Evolutionary conservation across 2,888 invertebrate genomes (phyloP).

Genomic region (Cephus nigrinus): DNA sequence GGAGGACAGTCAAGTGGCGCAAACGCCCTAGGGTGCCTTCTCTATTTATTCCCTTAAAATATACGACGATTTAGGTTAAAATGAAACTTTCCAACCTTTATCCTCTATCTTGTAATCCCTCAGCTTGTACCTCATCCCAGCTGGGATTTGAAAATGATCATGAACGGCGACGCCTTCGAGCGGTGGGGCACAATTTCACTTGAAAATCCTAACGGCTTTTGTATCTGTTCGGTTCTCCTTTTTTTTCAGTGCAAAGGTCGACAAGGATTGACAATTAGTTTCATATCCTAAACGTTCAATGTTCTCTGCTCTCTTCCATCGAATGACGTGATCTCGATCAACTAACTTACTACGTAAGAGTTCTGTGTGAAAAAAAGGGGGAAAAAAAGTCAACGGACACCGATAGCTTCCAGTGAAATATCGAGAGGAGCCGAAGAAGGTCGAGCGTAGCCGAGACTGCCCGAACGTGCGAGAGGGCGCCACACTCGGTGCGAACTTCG

Average conservation of each 20-base stretch:
- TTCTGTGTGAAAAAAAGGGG: not conserved
- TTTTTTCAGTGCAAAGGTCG: not conserved
- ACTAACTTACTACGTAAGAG: not conserved
- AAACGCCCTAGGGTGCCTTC: not conserved
- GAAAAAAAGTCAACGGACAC: not conserved
- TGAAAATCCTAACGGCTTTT: constrained; percentile 2
- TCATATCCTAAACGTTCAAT: too few relatives aligned
- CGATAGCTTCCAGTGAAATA: not conserved
- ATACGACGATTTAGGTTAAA: not conserved
- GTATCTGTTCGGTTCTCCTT: not conserved
- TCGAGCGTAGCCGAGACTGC: constrained; percentile 15
- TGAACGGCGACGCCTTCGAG: too few relatives aligned
- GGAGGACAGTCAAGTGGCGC: not conserved
- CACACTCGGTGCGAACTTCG: too few relatives aligned
- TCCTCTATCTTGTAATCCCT: too few relatives aligned
- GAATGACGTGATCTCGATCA: too few relatives aligned
- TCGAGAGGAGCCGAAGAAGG: constrained; percentile 18
- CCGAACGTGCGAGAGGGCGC: too few relatives aligned
- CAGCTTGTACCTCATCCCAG: too few relatives aligned
- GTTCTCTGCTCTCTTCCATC: too few relatives aligned
- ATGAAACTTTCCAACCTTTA: too few relatives aligned
- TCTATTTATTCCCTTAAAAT: not conserved
- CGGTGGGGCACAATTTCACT: too few relatives aligned
- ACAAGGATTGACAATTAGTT: too few relatives aligned
- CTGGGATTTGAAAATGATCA: too few relatives aligned